Conservation (phyloP, 2,797 vertebrate species). For the Typhlichthys eigenmanni region DNA sequence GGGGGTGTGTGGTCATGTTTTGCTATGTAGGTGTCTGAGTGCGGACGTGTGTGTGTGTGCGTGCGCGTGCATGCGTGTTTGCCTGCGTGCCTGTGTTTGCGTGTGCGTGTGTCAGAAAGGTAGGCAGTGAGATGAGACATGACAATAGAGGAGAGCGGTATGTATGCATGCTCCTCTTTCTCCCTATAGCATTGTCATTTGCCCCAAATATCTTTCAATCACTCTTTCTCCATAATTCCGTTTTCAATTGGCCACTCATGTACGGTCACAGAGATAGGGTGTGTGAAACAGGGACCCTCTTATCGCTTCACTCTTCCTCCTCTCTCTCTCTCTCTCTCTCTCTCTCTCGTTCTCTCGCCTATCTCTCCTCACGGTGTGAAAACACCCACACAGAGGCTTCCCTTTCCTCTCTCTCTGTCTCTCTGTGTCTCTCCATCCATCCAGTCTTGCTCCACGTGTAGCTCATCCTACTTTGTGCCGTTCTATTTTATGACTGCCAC, state of each 20-base stretch:
- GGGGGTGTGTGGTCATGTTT: slow-evolving; percentile 54
- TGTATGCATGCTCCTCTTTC: slow-evolving; percentile 11
- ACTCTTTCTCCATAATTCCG: slow-evolving; percentile 46
- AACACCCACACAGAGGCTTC: background rate
- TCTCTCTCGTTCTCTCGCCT: background rate
- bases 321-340: background rate
- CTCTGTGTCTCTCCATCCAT: background rate
- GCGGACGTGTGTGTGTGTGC: slow-evolving; percentile 38
- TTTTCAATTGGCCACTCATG: slow-evolving; percentile 57
- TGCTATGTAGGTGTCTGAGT: slow-evolving; percentile 68
- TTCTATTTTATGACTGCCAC: too few relatives aligned
- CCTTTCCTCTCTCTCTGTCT: too few relatives aligned
- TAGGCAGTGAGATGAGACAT: slow-evolving; percentile 30
- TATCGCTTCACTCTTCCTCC: background rate
- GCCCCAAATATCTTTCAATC: slow-evolving; percentile 62
- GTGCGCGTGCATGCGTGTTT: slow-evolving; percentile 42
- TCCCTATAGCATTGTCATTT: slow-evolving; percentile 39
- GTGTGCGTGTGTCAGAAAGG: slow-evolving; percentile 6
- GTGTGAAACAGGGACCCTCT: slow-evolving; percentile 35
- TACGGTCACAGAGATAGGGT: slow-evolving; percentile 64
- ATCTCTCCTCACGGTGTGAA: background rate
- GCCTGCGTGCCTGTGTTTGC: background rate
- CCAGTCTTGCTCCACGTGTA: too few relatives aligned
- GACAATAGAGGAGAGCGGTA: slow-evolving; percentile 5
- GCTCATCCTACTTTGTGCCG: too few relatives aligned